These are phyloP conservation scores for Tipula vernalis DNA, from an alignment of 2,888 invertebrate species.

Conservation along the genomic window DNA sequence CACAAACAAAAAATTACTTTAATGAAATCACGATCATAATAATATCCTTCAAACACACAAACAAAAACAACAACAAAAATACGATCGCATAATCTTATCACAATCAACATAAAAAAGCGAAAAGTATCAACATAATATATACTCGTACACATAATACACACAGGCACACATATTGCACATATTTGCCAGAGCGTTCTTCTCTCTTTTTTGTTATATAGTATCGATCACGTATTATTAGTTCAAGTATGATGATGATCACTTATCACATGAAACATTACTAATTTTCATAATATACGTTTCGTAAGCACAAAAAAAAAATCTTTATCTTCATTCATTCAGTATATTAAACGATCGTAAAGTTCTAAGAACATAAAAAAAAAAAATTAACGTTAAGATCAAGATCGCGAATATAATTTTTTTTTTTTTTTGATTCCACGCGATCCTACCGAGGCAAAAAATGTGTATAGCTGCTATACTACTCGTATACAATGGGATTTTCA, in stretches of 20 bases:
- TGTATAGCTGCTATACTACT: neutral
- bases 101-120: neutral
- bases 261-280: constrained; percentile 4
- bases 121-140: neutral
- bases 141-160: neutral
- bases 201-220: neutral
- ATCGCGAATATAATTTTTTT: neutral
- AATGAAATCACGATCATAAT: neutral
- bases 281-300: neutral
- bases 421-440: neutral
- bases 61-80: neutral
- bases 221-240: constrained; percentile 4
- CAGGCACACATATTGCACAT: neutral
- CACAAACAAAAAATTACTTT: neutral
- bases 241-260: neutral
- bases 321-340: constrained; percentile 1
- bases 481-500: neutral
- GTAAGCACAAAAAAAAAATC: neutral
- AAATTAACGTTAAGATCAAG: neutral
- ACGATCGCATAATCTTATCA: neutral
- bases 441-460: neutral
- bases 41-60: neutral
- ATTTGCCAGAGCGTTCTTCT: too few relatives aligned
- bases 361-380: neutral
- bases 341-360: neutral